Evolutionary conservation across 2,113 vertebrate species (phyloP).

Genomic region (Carassius auratus): DNA sequence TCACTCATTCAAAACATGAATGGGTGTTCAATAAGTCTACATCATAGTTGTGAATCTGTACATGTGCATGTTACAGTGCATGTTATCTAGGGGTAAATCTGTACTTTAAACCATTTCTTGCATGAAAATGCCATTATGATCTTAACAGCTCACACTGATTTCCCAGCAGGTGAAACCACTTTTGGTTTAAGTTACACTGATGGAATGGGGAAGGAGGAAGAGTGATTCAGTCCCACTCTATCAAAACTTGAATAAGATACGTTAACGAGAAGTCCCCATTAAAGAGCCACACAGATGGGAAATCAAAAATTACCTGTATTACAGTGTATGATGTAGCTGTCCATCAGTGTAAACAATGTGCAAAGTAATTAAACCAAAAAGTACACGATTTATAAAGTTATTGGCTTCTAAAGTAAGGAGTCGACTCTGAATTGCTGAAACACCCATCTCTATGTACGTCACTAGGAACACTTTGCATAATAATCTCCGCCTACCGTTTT

Average conservation of each 20-base stretch:
- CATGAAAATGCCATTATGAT: not conserved
- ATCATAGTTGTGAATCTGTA: not conserved
- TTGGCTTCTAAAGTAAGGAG: too few species aligned
- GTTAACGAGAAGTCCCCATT: not conserved
- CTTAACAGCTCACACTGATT: not conserved
- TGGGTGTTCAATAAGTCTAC: not conserved
- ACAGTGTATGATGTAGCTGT: too few species aligned
- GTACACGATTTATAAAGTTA: too few species aligned
- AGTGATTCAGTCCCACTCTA: not conserved
- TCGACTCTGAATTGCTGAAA: too few species aligned
- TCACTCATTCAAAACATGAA: conserved; percentile 1
- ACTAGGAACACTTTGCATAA: too few species aligned
- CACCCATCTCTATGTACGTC: too few species aligned
- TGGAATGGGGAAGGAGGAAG: conserved; percentile 3
- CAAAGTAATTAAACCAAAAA: too few species aligned
- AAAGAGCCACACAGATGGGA: too few species aligned
- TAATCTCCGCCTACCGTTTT: too few species aligned
- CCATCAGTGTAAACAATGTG: too few species aligned
- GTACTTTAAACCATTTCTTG: not conserved
- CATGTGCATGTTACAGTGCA: too few species aligned
- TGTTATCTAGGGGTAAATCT: not conserved
- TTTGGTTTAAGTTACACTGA: not conserved
- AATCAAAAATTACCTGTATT: too few species aligned
- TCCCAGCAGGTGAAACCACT: conserved; percentile 13
- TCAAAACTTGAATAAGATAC: not conserved